phyloP scores from a whole-genome alignment of 2,797 vertebrate species.

The Mormyrus hasselquistii region DNA sequence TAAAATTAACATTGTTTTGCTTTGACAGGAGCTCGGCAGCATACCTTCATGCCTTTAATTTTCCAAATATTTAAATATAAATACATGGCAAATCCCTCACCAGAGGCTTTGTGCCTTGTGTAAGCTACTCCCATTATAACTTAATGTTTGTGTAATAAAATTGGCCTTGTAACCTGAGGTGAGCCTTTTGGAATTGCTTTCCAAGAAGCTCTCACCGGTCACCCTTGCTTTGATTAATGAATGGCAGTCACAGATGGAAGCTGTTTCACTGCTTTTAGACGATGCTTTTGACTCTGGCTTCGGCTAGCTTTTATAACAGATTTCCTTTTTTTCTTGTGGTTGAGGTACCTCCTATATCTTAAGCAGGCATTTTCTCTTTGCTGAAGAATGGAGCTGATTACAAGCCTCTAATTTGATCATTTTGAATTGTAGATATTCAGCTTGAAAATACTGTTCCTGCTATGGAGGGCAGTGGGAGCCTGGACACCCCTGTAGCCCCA shows the following conservation, averaged over 20 bases:
- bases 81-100: neutral
- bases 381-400: neutral
- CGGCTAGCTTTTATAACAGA: neutral
- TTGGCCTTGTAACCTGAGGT: neutral
- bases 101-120: neutral
- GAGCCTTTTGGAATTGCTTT: neutral
- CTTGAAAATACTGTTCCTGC: conserved; percentile 57
- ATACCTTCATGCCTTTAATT: neutral
- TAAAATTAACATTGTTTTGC: neutral
- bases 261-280: neutral
- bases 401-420: conserved; percentile 34
- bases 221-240: neutral
- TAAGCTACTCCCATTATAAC: neutral
- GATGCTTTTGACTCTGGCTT: neutral
- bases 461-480: conserved; percentile 72
- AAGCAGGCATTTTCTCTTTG: neutral
- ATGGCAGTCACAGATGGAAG: neutral
- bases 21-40: neutral
- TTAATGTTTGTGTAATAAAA: neutral
- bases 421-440: conserved; percentile 60
- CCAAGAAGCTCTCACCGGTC: neutral
- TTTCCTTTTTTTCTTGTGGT: neutral
- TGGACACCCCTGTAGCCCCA: conserved; percentile 62
- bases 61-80: neutral
- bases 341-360: neutral